Base-by-base conservation (phyloP, 2,797 vertebrate genomes). In the Xenopus petersii region DNA sequence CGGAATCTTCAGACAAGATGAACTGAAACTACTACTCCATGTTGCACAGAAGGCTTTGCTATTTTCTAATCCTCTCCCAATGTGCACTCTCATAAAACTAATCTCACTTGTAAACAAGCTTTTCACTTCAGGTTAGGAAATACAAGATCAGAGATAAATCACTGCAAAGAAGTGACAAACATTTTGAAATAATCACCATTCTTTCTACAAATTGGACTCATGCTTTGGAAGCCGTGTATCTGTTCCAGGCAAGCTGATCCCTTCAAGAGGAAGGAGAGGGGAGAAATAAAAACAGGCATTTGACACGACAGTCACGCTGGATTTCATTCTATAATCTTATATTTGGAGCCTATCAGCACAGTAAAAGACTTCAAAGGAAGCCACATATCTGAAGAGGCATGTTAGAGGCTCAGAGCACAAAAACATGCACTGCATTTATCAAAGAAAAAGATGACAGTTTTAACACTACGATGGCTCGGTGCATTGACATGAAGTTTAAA, bases 141-240 rank as follows among this genome's bases (percentile, higher is more conserved):
- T 85, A 83, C 78, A 69, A 84, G 82, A 86, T 85, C 80, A 84
- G 83, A 84, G 82, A 82, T 80, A 85, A 85, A 82, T 79, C 36
- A 75, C 80, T 30, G 54, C 82, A 86, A 71, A 86, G 62, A 87
- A 86, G 83, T 15, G 64, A 79, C 33, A 79, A 73, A 74, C 79
- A 79, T 87, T 86, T 79, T 75, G 85, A 83, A 82, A 88, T 87
- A 88, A 85, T 82, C 49, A 70, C 16, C 83, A 6, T 76, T 82
- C 82, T 75, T 47, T 81, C 83, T 82, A 73, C 81, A 84, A 85
- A 83, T 79, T 58, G 63, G 68, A 66, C 82, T 81, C 48, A 75
- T 84, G 82, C 79, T 82, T 84, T 76, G 83, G 69, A 71, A 79
- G 67, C 77, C 55, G 71, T 60, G 77, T 64, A 62, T 83, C 72